These are phyloP conservation scores for Uria lomvia DNA, from an alignment of 2,113 vertebrate genomes.

Conservation along the genomic window DNA sequence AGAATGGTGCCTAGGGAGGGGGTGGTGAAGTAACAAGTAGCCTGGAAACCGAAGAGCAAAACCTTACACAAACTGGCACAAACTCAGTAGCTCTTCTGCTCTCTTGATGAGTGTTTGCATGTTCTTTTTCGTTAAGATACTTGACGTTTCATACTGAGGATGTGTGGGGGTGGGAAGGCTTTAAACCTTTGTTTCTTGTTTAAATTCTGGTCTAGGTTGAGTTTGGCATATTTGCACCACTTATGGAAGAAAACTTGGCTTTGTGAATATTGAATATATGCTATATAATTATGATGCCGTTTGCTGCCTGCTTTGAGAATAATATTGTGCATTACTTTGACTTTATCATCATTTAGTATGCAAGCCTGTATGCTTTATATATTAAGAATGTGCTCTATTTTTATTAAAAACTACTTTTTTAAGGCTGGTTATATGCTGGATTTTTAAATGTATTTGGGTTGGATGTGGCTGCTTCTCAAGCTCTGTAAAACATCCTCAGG, in stretches of 20 bases:
- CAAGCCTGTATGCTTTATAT: constrained; percentile 16
- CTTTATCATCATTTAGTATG: neutral
- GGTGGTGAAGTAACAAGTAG: neutral
- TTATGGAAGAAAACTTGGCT: neutral
- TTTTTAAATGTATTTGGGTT: neutral
- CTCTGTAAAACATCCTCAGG: neutral
- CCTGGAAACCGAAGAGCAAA: constrained; percentile 36
- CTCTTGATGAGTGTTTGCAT: constrained; percentile 4
- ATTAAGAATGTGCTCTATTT: constrained; percentile 46
- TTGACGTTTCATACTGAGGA: neutral
- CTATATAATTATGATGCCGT: neutral
- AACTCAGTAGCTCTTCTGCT: neutral
- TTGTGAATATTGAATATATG: neutral
- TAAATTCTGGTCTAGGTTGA: neutral
- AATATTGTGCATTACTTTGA: neutral
- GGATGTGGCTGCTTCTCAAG: neutral
- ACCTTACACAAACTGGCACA: neutral
- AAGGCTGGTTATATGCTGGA: neutral
- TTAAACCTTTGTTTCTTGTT: constrained; percentile 18
- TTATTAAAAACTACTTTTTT: constrained; percentile 54
- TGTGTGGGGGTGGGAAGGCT: neutral
- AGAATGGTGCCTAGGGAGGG: constrained; percentile 34
- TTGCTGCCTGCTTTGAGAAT: neutral
- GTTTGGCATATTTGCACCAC: constrained; percentile 2
- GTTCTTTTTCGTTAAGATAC: neutral